A percentile compares a stretch with the other conserved stretches of the same genome.
These are phyloP conservation scores for Dorcus hopei DNA, from an alignment of 2,888 invertebrate species.

Conservation along the genomic window DNA sequence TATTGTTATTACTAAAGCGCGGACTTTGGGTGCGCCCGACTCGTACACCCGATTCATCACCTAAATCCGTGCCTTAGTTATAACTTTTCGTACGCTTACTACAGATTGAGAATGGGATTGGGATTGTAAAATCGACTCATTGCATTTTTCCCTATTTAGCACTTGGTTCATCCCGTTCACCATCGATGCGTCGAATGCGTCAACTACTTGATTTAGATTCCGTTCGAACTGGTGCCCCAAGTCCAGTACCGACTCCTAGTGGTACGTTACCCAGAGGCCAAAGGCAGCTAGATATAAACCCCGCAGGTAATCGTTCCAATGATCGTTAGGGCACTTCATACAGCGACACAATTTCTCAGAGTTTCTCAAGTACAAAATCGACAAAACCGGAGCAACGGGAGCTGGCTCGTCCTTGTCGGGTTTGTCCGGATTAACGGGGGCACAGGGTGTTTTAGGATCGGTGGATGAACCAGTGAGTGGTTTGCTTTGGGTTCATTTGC, in stretches of 20 bases:
- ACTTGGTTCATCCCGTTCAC: conserved; percentile 56
- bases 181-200: conserved; percentile 76
- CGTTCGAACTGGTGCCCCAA: conserved; percentile 55
- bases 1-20: no score
- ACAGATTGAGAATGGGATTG: no score
- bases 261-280: conserved; percentile 72
- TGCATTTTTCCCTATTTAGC: conserved; percentile 29
- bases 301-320: conserved; percentile 60
- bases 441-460: conserved; percentile 7
- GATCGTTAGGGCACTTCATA: not conserved
- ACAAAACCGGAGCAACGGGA: conserved; percentile 60
- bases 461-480: conserved; percentile 70
- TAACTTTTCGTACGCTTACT: no score
- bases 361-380: conserved; percentile 88
- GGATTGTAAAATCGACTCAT: no score
- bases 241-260: conserved; percentile 74
- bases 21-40: no score
- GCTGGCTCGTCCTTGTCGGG: conserved; percentile 21
- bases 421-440: conserved; percentile 17
- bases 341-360: conserved; percentile 52
- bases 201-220: conserved; percentile 73
- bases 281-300: conserved; percentile 82
- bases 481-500: conserved; percentile 84
- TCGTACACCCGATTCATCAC: no score
- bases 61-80: no score